A percentile compares a stretch with the other conserved stretches of the same genome.
Evolutionary conservation across 1,140 invertebrate species (phyloP).

Genomic region (Teleopsis dalmanni): DNA sequence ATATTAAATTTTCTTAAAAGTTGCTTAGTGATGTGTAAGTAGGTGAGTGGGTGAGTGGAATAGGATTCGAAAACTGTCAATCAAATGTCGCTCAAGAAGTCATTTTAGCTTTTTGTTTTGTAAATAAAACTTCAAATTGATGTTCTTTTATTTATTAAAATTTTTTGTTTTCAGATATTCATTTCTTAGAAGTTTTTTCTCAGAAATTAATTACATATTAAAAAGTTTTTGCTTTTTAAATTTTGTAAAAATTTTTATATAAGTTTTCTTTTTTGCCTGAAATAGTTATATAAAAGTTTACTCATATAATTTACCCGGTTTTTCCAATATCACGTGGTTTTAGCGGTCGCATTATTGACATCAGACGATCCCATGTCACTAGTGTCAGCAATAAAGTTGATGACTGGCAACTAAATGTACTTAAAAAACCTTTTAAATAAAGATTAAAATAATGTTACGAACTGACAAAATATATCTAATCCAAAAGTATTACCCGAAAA

Average conservation of each 20-base stretch:
- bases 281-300: background rate
- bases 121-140: too few relatives aligned
- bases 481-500: slow-evolving; percentile 45
- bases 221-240: too few relatives aligned
- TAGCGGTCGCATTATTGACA: slow-evolving; percentile 55
- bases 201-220: too few relatives aligned
- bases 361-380: slow-evolving; percentile 56
- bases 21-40: too few relatives aligned
- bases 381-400: slow-evolving; percentile 57
- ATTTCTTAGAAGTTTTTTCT: too few relatives aligned
- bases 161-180: too few relatives aligned
- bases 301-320: slow-evolving; percentile 20
- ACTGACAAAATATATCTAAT: background rate
- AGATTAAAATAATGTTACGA: background rate
- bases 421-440: slow-evolving; percentile 51
- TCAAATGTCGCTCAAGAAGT: too few relatives aligned
- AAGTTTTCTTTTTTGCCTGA: background rate
- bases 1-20: background rate
- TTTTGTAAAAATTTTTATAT: too few relatives aligned
- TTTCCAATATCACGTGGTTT: slow-evolving; percentile 35
- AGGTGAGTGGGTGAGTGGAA: too few relatives aligned
- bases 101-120: too few relatives aligned
- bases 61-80: too few relatives aligned
- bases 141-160: too few relatives aligned
- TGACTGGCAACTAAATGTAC: slow-evolving; percentile 59